Base-by-base conservation (phyloP, 2,113 vertebrate genomes). In the Ceyx melanurus region DNA sequence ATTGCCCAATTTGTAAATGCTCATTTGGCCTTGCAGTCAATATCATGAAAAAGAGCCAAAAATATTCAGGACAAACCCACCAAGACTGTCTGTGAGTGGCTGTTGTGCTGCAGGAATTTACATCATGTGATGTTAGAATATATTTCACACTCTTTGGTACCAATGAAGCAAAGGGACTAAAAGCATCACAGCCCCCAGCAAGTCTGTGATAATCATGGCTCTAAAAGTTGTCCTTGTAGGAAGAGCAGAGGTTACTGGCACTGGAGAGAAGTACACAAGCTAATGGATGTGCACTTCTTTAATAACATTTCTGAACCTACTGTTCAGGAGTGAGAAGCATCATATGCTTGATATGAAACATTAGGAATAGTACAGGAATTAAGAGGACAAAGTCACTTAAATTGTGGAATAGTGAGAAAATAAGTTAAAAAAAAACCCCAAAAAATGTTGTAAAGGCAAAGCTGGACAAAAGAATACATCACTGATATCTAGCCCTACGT, bases 341-440 rank as follows among this genome's bases (percentile, higher is more conserved):
- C 7, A 14, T 65, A 5, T 80, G 12, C 17, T 76, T 62, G 13
- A 17, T 90, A 71, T 80, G 31, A 33, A 83, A 66, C 3, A 6
- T 37, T 58, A 35, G 8, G 40, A 42, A 9, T 58, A 70, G 86
- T 54, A 54, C 22, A 83, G 26, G 71, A 78, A 78, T 64, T 23
- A 60, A 78, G 15, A 10, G 19, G 18, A 56, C 7, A 46, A 66
- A 43, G 25, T 58, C 6, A 42, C 17, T 82, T 65, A 65, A 56
- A 40, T 79, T 13, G 13, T 73, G 46, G 18, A 29, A 72, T 22
- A 42, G 17, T 48, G 42, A 10, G 87, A 82, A 89, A 74, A 35
- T 17, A 35, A 3, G 3, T 61, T 3, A 35, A 46, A 72, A 72
- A 72, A 72, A 43, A 57, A 0, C 0, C 8, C 2, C 20, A 29